These are phyloP conservation scores for Scaptomyza caliginosa DNA, from an alignment of 2,888 invertebrate genomes.

Conservation along the genomic window DNA sequence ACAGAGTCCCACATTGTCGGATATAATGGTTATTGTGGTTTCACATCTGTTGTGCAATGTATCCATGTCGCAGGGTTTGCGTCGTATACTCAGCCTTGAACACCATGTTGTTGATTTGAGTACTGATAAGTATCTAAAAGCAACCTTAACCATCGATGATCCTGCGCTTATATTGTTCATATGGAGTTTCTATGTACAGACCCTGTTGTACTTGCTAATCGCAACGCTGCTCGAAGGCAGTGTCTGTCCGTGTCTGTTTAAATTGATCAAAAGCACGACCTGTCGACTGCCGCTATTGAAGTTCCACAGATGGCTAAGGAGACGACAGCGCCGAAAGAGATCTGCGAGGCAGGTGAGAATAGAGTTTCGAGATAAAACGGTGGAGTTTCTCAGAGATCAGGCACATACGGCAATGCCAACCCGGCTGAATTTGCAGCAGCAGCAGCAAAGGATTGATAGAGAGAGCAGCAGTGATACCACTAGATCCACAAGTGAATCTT, in stretches of 20 bases:
- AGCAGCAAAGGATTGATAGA: too few relatives aligned
- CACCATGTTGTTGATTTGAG: neutral
- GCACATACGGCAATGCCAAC: neutral
- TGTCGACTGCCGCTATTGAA: neutral
- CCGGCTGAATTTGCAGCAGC: too few relatives aligned
- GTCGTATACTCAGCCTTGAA: slow-evolving; percentile 29
- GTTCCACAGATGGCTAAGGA: neutral
- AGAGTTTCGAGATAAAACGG: neutral
- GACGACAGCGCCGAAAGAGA: neutral
- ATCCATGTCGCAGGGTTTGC: slow-evolving; percentile 42
- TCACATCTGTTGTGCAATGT: slow-evolving; percentile 52
- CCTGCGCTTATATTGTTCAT: slow-evolving; percentile 25
- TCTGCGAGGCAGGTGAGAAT: neutral
- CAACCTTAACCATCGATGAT: slow-evolving; percentile 10
- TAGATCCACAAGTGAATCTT: neutral
- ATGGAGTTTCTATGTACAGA: slow-evolving; percentile 35
- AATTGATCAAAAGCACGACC: slow-evolving; percentile 6
- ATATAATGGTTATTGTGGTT: neutral
- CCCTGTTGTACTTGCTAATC: slow-evolving; percentile 22
- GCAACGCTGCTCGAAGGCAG: slow-evolving; percentile 28
- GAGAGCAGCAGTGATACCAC: neutral
- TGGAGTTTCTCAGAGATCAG: neutral
- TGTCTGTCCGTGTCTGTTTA: neutral
- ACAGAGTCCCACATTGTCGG: neutral
- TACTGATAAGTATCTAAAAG: slow-evolving; percentile 14